Evolutionary conservation across 1,140 invertebrate genomes (phyloP).

Genomic region (Drosophila littoralis): DNA sequence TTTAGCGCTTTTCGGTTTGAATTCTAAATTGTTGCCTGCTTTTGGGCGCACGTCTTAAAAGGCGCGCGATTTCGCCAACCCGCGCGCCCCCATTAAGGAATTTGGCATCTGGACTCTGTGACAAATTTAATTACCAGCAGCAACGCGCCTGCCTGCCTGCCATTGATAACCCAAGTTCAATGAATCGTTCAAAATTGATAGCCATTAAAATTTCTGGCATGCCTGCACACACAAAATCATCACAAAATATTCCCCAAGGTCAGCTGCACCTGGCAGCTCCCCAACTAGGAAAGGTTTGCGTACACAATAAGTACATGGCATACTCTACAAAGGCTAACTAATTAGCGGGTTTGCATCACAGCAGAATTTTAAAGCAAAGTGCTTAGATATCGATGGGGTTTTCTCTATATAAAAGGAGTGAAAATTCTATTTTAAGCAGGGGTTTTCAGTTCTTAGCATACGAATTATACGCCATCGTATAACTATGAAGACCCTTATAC

Average conservation of each 20-base stretch:
- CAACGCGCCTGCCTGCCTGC: constrained; percentile 47
- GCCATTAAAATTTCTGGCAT: constrained; percentile 67
- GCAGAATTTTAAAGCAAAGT: not conserved
- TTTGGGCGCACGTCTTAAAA: constrained; percentile 58
- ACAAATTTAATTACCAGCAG: constrained; percentile 76
- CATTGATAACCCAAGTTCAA: constrained; percentile 71
- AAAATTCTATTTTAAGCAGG: too few relatives aligned
- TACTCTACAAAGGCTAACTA: constrained; percentile 22
- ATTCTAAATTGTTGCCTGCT: constrained; percentile 49
- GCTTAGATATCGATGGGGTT: not conserved
- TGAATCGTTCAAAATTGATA: constrained; percentile 61
- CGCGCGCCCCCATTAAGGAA: constrained; percentile 11
- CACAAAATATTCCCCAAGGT: constrained; percentile 45
- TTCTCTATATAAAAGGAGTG: not conserved
- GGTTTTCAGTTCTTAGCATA: too few relatives aligned
- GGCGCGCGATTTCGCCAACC: constrained; percentile 10
- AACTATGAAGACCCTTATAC: too few relatives aligned
- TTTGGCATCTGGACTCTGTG: constrained; percentile 60
- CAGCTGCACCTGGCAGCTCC: constrained; percentile 9
- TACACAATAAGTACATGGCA: constrained; percentile 16
- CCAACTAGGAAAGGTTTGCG: constrained; percentile 6
- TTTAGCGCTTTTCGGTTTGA: constrained; percentile 1
- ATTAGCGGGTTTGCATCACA: constrained; percentile 23
- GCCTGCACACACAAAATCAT: constrained; percentile 27
- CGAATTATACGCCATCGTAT: too few relatives aligned